Base-by-base conservation (phyloP, 2,888 invertebrate genomes). In the Adelognathus sp. region DNA sequence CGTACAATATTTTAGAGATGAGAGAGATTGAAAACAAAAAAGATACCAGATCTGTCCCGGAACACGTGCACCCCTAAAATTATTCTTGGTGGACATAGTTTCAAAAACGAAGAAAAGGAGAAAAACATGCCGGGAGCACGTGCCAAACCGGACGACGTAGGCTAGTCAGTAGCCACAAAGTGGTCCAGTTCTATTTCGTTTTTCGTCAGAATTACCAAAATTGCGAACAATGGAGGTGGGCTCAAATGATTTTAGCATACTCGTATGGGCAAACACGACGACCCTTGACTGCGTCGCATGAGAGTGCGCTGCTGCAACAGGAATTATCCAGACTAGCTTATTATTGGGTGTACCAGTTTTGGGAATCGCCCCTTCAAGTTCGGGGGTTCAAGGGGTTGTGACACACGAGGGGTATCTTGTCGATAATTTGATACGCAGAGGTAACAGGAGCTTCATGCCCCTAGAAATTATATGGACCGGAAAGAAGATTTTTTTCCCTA, bases 221-320 rank as follows among this genome's bases (percentile, higher is more conserved):
- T 76, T 67, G 52, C 31, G 33, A 21, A 72, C 46, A 72, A 67
- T 71, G 14, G 24, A 54, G 50, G 36, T 27, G 31, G 71, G 54
- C n/a, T 33, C 63, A 5, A 67, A 70, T 66, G 24, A 75, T 79
- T 76, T 61, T 74, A 63, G 67, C 77, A 77, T 77, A 77, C 72
- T 72, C 11, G 74, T 58, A 52, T 11, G 41, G 50, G 11, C 66
- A 27, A 27, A 52, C 18, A 2, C 24, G 50, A 16, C 9, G 50
- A 16, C 9, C 11, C 27, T 9, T 39, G 52, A 50, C 21, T 24
- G 50, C 21, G 5, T n/a, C 29, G 27, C 11, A 54, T 29, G 54
- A 54, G 29, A 50, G 11, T 1, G 3, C n/a, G 11, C 0, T 24
- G 39, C n/a, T 24, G 50, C 11, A 24, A 24, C 7, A 50, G 21